Base-by-base conservation (phyloP, 1,140 invertebrate species). In the Bombus superbus region DNA sequence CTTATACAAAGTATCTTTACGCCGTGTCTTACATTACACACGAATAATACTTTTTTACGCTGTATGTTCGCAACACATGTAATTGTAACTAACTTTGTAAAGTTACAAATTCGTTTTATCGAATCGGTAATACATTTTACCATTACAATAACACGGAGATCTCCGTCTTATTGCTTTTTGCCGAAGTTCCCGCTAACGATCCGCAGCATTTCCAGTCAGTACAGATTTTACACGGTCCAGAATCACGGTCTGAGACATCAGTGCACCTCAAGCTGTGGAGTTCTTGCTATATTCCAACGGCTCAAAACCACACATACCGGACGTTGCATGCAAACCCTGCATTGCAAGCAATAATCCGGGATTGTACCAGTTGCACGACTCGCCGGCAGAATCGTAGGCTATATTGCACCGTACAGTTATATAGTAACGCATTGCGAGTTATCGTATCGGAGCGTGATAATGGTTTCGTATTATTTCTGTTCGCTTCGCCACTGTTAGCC, bases 341-440 rank as follows among this genome's bases (percentile, higher is more conserved):
- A 87, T 83, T 72, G 88, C 88, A 85, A 85, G 84, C 88, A 85
- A 89, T 89, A 88, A 88, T 88, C 86, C 72, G 35, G 69, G 81
- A 87, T 87, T 79, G 77, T 85, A 71, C 76, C 62, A 75, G 81
- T 85, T 87, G 82, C 78, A 68, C 53, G 84, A 86, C 62, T 82
- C 44, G 71, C 57, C 42, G 47, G 42, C 42, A 66, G 77, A 81
- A 82, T 86, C 79, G 84, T 42, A 40, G 71, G 71, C 66, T 73
- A 47, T 73, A 75, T 82, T 74, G 69, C 66, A n/a, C n/a, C 28
- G 32, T 35, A 35, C 59, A 38, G 71, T 74, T 73, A 75, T 86
- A 64, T 40, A 81, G 44, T 57, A 78, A 83, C 78, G 77, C 73
- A 40, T 78, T 42, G 9, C 35, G 44, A 83, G 53, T 78, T 78